Evolutionary conservation across 2,113 vertebrate species (phyloP).

Genomic region (Electrona antarctica): DNA sequence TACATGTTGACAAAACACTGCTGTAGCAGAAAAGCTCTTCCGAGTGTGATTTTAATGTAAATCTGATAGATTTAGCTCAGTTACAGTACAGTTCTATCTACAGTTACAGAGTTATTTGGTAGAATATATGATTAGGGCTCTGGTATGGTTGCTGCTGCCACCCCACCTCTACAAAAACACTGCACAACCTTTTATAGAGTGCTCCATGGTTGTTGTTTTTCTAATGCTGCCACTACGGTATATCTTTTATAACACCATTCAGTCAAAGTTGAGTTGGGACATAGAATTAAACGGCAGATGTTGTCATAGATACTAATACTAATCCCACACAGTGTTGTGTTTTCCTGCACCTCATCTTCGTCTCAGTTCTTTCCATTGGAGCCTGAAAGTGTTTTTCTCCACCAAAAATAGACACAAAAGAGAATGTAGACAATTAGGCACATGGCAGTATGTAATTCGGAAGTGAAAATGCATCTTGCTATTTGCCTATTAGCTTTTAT

Average conservation of each 20-base stretch:
- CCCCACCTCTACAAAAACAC: no score
- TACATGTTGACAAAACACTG: slow-evolving; percentile 4
- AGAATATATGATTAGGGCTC: no score
- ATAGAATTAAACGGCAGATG: slow-evolving; percentile 21
- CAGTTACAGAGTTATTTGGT: not conserved
- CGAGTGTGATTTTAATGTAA: slow-evolving; percentile 1
- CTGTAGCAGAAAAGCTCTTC: not conserved
- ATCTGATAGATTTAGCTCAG: slow-evolving; percentile 7
- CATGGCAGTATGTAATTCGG: no score
- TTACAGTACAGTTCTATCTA: not conserved
- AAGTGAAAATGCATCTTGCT: no score
- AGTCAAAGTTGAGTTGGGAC: slow-evolving; percentile 24
- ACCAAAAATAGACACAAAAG: no score
- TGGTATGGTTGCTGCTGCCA: no score
- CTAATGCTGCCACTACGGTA: no score
- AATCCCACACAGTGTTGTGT: not conserved
- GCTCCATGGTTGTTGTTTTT: no score
- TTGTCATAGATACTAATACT: slow-evolving; percentile 2
- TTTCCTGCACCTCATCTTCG: not conserved
- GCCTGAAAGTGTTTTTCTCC: no score
- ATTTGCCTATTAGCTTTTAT: no score
- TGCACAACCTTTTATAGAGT: no score
- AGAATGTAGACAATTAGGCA: no score
- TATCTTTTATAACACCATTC: not conserved
- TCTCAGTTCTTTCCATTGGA: slow-evolving; percentile 3